A percentile compares a stretch with the other conserved stretches of the same genome.
Conservation (phyloP, 2,797 vertebrate genomes). For the Poeciliopsis paucimaculata region DNA sequence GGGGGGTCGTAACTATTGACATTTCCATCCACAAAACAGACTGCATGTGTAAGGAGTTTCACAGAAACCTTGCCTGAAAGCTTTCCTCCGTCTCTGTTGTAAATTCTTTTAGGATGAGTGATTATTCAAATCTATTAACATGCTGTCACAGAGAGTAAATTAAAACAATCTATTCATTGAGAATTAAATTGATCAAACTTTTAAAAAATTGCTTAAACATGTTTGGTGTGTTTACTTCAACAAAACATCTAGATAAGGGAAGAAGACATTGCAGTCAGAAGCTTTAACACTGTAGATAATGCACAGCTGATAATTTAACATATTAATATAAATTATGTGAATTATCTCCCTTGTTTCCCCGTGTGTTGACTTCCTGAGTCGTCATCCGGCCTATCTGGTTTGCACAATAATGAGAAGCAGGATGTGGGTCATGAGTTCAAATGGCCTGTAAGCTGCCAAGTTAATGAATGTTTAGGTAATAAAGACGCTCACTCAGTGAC, state of each 20-base stretch:
- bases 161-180: conserved; percentile 44
- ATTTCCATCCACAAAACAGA: conserved; percentile 74
- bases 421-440: conserved; percentile 60
- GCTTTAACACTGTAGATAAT: conserved; percentile 13
- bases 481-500: conserved; percentile 52
- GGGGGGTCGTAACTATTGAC: conserved; percentile 81
- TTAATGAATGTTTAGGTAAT: conserved; percentile 58
- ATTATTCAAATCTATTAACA: conserved; percentile 33
- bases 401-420: conserved; percentile 49
- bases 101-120: conserved; percentile 51
- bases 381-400: conserved; percentile 34
- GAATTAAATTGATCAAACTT: conserved; percentile 49
- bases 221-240: conserved; percentile 40
- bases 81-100: conserved; percentile 40
- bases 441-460: conserved; percentile 51
- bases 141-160: conserved; percentile 50
- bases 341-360: conserved; percentile 38
- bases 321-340: conserved; percentile 32
- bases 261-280: not conserved
- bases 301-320: conserved; percentile 29
- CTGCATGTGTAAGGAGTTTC: conserved; percentile 67
- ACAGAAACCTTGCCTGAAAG: conserved; percentile 46
- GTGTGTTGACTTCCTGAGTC: conserved; percentile 19
- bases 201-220: conserved; percentile 44
- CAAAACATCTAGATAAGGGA: conserved; percentile 13